These are phyloP conservation scores for Phataginus tricuspis DNA, from an alignment of 2,797 vertebrate genomes.

Conservation along the genomic window DNA sequence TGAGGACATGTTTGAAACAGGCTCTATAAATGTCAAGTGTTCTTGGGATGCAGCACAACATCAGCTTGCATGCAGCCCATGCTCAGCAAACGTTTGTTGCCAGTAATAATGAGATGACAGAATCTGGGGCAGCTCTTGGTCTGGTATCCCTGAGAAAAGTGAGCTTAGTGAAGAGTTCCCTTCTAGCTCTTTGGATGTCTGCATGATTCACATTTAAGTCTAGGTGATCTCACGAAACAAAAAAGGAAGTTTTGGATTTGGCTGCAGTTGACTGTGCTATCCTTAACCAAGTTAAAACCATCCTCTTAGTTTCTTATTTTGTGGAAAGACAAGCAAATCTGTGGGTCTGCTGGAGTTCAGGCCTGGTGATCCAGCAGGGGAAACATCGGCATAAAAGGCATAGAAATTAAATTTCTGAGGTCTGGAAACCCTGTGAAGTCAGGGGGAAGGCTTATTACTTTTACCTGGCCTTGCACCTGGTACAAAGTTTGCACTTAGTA, in stretches of 20 bases:
- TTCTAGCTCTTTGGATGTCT: background rate
- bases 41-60: background rate
- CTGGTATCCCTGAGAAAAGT: background rate
- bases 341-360: background rate
- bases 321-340: background rate
- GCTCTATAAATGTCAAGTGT: too few relatives aligned
- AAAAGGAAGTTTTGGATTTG: background rate
- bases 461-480: background rate
- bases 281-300: background rate
- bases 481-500: background rate
- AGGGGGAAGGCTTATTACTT: background rate
- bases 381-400: background rate
- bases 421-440: background rate
- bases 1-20: background rate
- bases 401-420: background rate
- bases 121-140: background rate
- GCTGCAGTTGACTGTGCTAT: background rate
- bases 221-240: background rate
- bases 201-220: background rate
- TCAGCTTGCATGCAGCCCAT: background rate
- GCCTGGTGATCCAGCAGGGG: background rate
- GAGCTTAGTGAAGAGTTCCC: background rate
- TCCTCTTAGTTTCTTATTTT: background rate
- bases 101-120: background rate
- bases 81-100: background rate